phyloP scores from a whole-genome alignment of 92 coral and sea anemone genomes.

The Plumapathes pennacea region DNA sequence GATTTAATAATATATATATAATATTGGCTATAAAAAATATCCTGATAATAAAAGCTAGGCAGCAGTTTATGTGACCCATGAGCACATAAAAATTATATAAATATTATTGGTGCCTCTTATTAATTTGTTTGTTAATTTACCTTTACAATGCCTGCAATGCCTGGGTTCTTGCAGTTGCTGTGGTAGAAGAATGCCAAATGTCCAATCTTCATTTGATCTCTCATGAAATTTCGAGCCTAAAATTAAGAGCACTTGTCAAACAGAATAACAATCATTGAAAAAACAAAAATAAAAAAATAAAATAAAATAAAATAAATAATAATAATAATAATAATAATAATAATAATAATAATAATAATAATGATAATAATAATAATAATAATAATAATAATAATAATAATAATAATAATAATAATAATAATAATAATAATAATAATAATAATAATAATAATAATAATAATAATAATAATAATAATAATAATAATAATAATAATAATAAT shows the following conservation, averaged over 20 bases:
- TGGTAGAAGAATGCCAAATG: constrained; percentile 95
- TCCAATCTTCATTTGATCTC: constrained; percentile 96
- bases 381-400: no score
- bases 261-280: no score
- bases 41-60: not conserved
- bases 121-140: constrained; percentile 24
- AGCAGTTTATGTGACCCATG: not conserved
- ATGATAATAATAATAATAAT: no score
- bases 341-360: no score
- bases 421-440: no score
- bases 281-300: no score
- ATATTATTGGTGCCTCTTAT: not conserved
- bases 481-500: no score
- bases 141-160: constrained; percentile 91
- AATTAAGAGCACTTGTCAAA: not conserved
- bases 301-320: no score
- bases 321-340: no score
- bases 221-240: constrained; percentile 98
- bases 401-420: no score
- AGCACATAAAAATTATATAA: not conserved
- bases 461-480: no score
- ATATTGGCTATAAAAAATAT: not conserved
- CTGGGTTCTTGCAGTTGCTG: constrained; percentile 95
- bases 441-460: no score
- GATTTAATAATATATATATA: not conserved